Conservation (phyloP, 2,113 vertebrate genomes). For the Piprites chloris region DNA sequence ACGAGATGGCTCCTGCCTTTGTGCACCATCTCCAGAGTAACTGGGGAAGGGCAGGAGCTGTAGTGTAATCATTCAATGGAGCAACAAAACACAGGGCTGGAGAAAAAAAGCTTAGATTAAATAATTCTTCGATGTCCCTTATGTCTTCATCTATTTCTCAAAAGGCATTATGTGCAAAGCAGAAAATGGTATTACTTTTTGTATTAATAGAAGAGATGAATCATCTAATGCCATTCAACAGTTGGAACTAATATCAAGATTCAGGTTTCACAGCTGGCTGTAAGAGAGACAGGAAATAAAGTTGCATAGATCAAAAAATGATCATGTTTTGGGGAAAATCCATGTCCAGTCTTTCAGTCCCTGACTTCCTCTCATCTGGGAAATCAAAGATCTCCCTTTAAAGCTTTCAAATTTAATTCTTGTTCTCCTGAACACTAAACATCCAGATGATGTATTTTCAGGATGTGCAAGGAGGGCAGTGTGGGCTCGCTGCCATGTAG, state of each 20-base stretch:
- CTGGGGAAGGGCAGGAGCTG: neutral
- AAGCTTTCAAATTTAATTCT: neutral
- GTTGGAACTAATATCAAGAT: neutral
- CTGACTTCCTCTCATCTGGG: neutral
- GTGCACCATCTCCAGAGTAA: neutral
- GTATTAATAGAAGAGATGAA: conserved; percentile 45
- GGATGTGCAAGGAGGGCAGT: neutral
- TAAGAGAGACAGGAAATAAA: neutral
- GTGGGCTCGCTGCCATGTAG: neutral
- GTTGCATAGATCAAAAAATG: neutral
- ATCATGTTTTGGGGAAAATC: neutral
- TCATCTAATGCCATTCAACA: conserved; percentile 32
- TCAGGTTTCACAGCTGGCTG: neutral
- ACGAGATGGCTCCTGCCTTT: neutral
- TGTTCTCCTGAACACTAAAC: neutral
- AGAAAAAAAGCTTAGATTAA: conserved; percentile 29
- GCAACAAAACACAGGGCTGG: neutral
- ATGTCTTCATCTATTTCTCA: conserved; percentile 61
- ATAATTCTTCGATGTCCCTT: conserved; percentile 41
- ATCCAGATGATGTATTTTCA: neutral
- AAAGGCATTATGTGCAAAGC: conserved; percentile 44
- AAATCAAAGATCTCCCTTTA: neutral
- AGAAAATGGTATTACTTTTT: conserved; percentile 49
- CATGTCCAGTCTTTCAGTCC: neutral
- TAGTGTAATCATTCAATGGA: neutral